Percentiles rank a stretch among this genome's conserved stretches.
phyloP scores from a whole-genome alignment of 2,113 vertebrate species.

The Peromyscus maniculatus region DNA sequence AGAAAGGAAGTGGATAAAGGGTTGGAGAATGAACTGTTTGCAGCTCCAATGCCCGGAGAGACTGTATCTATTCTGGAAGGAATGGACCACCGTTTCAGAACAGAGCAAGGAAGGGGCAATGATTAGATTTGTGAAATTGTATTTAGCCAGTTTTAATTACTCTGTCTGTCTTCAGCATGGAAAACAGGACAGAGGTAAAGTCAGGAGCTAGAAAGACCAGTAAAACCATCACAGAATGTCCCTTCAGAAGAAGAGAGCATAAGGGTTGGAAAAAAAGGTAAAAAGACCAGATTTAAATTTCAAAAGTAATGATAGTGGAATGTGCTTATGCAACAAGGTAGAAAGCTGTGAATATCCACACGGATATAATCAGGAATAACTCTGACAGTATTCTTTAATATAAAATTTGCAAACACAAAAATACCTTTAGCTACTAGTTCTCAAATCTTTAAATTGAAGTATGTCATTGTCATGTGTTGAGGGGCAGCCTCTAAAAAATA shows the following conservation, averaged over 20 bases:
- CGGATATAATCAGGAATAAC: not conserved
- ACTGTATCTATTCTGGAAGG: constrained; percentile 16
- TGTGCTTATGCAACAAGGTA: not conserved
- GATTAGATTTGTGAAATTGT: not conserved
- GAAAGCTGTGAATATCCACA: not conserved
- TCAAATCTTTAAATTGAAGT: constrained; percentile 4
- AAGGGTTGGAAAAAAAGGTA: not conserved
- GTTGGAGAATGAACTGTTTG: not conserved
- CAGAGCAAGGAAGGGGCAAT: not conserved
- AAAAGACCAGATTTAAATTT: not conserved
- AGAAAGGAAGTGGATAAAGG: not conserved
- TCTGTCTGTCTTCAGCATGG: not conserved
- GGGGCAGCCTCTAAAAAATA: not conserved
- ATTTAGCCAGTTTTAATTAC: constrained; percentile 17
- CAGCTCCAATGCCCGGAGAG: not conserved
- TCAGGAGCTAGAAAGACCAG: not conserved
- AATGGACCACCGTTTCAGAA: not conserved
- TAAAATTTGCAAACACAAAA: constrained; percentile 27
- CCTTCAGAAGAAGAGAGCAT: not conserved
- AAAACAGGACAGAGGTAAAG: not conserved
- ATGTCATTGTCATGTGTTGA: not conserved
- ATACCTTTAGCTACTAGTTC: not conserved
- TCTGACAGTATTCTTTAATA: not conserved
- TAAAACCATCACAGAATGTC: not conserved
- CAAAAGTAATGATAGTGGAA: not conserved